These are phyloP conservation scores for Eupristina koningsbergeri DNA, from an alignment of 1,140 invertebrate genomes.

Conservation along the genomic window DNA sequence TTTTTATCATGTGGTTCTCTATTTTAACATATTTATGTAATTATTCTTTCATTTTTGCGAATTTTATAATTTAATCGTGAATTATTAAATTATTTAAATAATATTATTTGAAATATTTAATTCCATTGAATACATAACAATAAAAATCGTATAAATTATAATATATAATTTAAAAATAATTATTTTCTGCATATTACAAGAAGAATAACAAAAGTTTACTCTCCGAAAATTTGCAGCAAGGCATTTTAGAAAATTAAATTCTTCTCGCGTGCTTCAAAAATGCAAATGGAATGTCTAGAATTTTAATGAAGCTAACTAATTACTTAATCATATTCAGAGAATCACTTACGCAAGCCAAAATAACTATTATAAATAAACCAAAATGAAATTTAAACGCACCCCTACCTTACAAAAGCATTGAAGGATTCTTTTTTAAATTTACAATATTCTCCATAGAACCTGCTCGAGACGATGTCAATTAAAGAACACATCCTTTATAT, in stretches of 20 bases:
- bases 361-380: background rate
- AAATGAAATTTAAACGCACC: background rate
- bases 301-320: constrained; percentile 43
- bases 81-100: background rate
- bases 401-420: background rate
- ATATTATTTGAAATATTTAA: background rate
- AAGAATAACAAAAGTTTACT: background rate
- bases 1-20: too few species aligned
- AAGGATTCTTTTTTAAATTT: background rate
- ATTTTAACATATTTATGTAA: too few species aligned
- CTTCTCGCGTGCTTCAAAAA: background rate
- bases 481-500: constrained; percentile 13
- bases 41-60: too few species aligned
- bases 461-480: background rate
- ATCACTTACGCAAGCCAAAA: background rate
- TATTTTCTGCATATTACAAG: background rate
- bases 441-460: background rate
- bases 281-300: constrained; percentile 10
- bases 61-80: background rate
- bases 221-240: background rate
- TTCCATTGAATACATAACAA: background rate
- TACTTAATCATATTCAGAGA: constrained; percentile 10
- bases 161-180: constrained; percentile 4
- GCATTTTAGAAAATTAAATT: constrained; percentile 34
- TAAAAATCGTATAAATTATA: background rate